Base-by-base conservation (phyloP, 2,797 vertebrate species). In the Pangasius djambal region DNA sequence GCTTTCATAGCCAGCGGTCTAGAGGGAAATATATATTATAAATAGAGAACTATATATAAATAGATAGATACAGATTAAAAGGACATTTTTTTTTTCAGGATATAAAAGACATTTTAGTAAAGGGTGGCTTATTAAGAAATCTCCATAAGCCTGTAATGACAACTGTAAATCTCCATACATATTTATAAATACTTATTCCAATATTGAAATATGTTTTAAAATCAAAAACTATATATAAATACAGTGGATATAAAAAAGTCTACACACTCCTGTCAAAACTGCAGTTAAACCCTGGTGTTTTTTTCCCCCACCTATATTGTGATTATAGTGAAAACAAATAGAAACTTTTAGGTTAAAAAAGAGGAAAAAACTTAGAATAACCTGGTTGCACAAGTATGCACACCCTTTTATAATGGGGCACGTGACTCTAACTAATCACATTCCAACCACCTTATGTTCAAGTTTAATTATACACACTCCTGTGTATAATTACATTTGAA, bases 1-100 rank as follows among this genome's bases (percentile, higher is more conserved):
- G 92, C 81, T 89, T 85, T 85, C 74, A 86, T 89, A 87, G 75
- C 75, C 20, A 52, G 44, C 13, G 75, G 75, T 87, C 63, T 84
- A 34, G 83, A 84, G 83, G 83, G 83, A 84, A 84, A 84, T 84
- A 69, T 83, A 83, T 84, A 84, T 84, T 50, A 67, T 50, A 69
- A 84, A 84, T 84, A 84, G 44, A 84, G 83, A 84, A 50, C 83
- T 82, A 70, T 82, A 81, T 87, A 82, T 69, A 81, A 67, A 67
- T 86, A 86, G 81, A 65, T 65, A 84, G 61, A 15, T 82, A 16
- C 20, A 67, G 40, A 84, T 84, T 67, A 67, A 31, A 69, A 61
- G 37, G 85, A 86, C 25, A n/a, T 48, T 67, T 84, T 75, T 84
- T 75, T 74, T 34, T 81, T 16, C 48, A 18, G 28, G 48, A 77